Percentiles rank a stretch among this genome's conserved stretches.
Evolutionary conservation across 2,113 vertebrate genomes (phyloP).

Genomic region (Cottus gobio): DNA sequence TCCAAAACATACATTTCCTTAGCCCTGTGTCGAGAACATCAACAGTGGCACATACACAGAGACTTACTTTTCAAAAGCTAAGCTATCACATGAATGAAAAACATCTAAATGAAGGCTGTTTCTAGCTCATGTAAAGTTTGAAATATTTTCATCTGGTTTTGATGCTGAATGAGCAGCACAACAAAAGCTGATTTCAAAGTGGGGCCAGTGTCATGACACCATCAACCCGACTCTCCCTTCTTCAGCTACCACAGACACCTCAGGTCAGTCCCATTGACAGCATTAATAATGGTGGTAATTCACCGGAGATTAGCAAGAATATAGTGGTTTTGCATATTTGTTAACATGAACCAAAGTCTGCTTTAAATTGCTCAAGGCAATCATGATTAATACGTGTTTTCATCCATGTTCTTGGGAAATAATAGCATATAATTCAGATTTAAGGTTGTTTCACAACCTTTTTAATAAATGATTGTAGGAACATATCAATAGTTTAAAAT

Average conservation of each 20-base stretch:
- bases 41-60: not conserved
- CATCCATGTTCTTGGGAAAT: not conserved
- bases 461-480: not conserved
- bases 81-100: not conserved
- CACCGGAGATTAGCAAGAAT: constrained; percentile 24
- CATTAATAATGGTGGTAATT: constrained; percentile 19
- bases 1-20: not conserved
- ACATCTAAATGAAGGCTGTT: not conserved
- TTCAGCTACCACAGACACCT: not conserved
- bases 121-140: not conserved
- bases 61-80: not conserved
- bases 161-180: not conserved
- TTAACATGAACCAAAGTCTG: constrained; percentile 2
- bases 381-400: constrained; percentile 12
- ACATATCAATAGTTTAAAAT: not conserved
- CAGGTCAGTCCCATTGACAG: not conserved
- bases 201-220: not conserved
- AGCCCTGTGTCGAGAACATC: not conserved
- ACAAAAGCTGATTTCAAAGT: constrained; percentile 17
- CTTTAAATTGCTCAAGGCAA: constrained; percentile 17
- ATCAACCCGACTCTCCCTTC: not conserved
- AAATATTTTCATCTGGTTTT: constrained; percentile 9
- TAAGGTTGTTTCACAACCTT: not conserved
- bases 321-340: constrained; percentile 24
- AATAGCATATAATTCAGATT: not conserved